phyloP scores from a whole-genome alignment of 1,140 invertebrate genomes.

The Bombus waltoni region DNA sequence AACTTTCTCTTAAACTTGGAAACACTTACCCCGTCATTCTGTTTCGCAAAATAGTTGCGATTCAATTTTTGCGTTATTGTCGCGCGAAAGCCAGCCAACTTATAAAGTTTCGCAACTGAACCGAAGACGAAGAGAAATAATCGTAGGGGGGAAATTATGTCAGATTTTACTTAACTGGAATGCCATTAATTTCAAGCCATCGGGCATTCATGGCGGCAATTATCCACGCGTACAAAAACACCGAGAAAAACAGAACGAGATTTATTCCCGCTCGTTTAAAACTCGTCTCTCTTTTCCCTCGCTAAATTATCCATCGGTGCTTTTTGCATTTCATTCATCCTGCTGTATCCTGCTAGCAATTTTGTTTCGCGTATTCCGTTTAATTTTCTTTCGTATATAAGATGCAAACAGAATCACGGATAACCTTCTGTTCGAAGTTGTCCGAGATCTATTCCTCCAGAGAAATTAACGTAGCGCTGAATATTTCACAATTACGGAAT shows the following conservation, averaged over 20 bases:
- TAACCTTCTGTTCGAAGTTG: neutral
- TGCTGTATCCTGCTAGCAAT: neutral
- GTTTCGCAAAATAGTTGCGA: neutral
- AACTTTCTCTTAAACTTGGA: neutral
- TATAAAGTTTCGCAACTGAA: no score
- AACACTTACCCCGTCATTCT: neutral
- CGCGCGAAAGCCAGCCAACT: neutral
- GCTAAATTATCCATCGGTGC: neutral
- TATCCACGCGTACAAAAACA: conserved; percentile 5
- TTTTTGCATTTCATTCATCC: neutral
- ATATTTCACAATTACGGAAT: no score
- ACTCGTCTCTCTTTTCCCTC: neutral
- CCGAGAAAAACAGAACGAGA: neutral
- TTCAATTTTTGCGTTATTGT: neutral
- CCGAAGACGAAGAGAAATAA: neutral
- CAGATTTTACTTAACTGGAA: neutral
- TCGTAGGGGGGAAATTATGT: neutral
- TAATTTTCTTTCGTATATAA: neutral
- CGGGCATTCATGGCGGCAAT: neutral
- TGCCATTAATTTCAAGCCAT: neutral
- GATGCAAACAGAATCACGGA: neutral
- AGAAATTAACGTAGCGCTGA: no score
- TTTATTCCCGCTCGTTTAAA: conserved; percentile 7
- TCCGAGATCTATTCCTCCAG: neutral
- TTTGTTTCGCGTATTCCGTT: neutral